These are phyloP conservation scores for Tetraodon nigroviridis DNA, from an alignment of 2,113 vertebrate genomes.

Conservation along the genomic window DNA sequence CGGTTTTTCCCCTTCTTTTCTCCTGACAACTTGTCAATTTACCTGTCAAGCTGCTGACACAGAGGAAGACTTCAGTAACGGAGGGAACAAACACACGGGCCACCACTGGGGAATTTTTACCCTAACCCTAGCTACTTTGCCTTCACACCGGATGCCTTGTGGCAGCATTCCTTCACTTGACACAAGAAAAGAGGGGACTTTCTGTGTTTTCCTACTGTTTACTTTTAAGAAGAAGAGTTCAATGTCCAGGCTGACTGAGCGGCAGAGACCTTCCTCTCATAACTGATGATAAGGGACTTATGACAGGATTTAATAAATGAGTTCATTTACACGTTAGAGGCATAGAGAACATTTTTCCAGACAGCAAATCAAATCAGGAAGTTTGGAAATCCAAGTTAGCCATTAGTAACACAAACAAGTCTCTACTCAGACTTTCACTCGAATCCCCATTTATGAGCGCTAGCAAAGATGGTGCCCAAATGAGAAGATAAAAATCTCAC, in stretches of 20 bases:
- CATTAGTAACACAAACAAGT: too few relatives aligned
- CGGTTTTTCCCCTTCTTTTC: conserved; percentile 15
- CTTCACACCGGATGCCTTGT: conserved; percentile 19
- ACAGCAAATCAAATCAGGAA: background rate
- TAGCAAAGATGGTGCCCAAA: too few relatives aligned
- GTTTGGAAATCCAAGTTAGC: background rate
- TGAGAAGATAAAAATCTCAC: too few relatives aligned
- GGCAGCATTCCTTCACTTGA: conserved; percentile 13
- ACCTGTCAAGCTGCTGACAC: conserved; percentile 41
- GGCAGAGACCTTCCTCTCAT: conserved; percentile 30
- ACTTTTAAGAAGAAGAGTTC: background rate
- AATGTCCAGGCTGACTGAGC: conserved; percentile 28
- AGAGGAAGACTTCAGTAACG: conserved; percentile 35
- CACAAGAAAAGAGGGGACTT: conserved; percentile 8
- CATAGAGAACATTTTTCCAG: conserved; percentile 12
- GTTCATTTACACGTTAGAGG: background rate
- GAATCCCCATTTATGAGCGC: too few relatives aligned
- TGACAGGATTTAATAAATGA: conserved; percentile 11
- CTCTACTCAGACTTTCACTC: too few relatives aligned
- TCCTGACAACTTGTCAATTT: conserved; percentile 35
- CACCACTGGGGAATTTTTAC: conserved; percentile 6
- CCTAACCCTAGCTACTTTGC: conserved; percentile 24
- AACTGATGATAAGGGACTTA: conserved; percentile 16
- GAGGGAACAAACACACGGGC: conserved; percentile 17
- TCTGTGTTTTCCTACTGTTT: background rate